A percentile compares a stretch with the other conserved stretches of the same genome.
These are phyloP conservation scores for Sinocyclocheilus rhinocerous DNA, from an alignment of 2,113 vertebrate species.

Conservation along the genomic window DNA sequence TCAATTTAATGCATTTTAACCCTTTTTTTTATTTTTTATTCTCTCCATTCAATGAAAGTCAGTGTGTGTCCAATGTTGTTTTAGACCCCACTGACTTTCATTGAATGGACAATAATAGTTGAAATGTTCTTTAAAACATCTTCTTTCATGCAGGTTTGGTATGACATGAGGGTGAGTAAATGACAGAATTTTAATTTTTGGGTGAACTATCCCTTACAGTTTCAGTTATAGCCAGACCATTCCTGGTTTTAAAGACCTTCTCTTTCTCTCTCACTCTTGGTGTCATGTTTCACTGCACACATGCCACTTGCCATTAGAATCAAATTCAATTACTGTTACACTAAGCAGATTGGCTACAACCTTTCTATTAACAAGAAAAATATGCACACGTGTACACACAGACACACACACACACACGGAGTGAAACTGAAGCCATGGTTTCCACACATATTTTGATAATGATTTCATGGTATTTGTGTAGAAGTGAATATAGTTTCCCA, in stretches of 20 bases:
- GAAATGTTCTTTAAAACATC: neutral
- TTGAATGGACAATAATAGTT: neutral
- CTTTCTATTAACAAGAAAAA: conserved; percentile 63
- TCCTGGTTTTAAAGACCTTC: conserved; percentile 9
- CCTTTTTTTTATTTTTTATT: no score
- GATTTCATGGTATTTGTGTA: conserved; percentile 60
- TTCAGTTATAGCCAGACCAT: neutral
- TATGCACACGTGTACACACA: conserved; percentile 62
- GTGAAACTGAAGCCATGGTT: conserved; percentile 48
- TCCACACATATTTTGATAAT: conserved; percentile 54
- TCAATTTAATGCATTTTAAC: no score
- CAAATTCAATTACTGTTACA: conserved; percentile 71
- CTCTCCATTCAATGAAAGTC: neutral
- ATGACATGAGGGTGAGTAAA: neutral
- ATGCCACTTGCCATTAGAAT: conserved; percentile 70
- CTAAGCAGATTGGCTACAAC: conserved; percentile 59
- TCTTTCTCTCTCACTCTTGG: conserved; percentile 46
- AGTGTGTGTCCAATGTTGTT: neutral
- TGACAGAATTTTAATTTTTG: neutral
- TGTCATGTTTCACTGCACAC: conserved; percentile 67
- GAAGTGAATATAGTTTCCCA: conserved; percentile 50
- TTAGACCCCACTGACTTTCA: neutral
- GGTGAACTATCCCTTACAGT: conserved; percentile 5
- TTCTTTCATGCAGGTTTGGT: neutral
- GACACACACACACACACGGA: conserved; percentile 27